Conservation (phyloP, 2,888 invertebrate genomes). For the Cremastinae sp. region DNA sequence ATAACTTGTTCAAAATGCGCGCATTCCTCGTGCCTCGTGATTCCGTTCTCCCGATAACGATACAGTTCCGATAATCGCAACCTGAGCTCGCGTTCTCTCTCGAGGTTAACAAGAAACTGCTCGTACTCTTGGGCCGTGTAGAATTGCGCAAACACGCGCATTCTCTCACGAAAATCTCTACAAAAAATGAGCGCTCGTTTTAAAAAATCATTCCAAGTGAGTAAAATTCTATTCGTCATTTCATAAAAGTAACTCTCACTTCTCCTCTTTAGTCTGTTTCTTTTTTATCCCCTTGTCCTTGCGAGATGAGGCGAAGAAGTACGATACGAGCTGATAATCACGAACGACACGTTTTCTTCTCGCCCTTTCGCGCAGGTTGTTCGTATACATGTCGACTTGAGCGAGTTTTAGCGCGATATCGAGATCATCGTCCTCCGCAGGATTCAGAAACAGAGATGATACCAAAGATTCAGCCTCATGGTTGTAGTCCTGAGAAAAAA, state of each 20-base stretch:
- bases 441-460: slow-evolving; percentile 90
- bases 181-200: too few species aligned
- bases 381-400: slow-evolving; percentile 95
- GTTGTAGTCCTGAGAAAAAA: slow-evolving; percentile 89
- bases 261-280: slow-evolving; percentile 89
- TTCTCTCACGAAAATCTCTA: slow-evolving; percentile 91
- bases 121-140: slow-evolving; percentile 93
- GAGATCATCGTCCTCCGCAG: slow-evolving; percentile 92
- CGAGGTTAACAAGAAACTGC: slow-evolving; percentile 88
- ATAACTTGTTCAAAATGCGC: slow-evolving; percentile 92
- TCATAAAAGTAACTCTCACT: slow-evolving; percentile 81
- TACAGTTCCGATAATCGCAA: slow-evolving; percentile 91
- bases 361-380: slow-evolving; percentile 91
- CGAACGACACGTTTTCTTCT: slow-evolving; percentile 93
- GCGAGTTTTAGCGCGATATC: slow-evolving; percentile 94
- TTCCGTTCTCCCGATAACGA: slow-evolving; percentile 92
- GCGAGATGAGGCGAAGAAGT: slow-evolving; percentile 88
- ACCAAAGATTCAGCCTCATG: slow-evolving; percentile 95
- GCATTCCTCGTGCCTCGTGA: slow-evolving; percentile 91
- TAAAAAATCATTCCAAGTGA: too few species aligned
- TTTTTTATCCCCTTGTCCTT: slow-evolving; percentile 83
- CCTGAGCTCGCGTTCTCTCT: slow-evolving; percentile 92
- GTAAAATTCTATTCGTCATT: too few species aligned
- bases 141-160: slow-evolving; percentile 93
- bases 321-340: slow-evolving; percentile 94